These are phyloP conservation scores for Todiramphus saurophagus DNA, from an alignment of 2,113 vertebrate genomes.

Conservation along the genomic window DNA sequence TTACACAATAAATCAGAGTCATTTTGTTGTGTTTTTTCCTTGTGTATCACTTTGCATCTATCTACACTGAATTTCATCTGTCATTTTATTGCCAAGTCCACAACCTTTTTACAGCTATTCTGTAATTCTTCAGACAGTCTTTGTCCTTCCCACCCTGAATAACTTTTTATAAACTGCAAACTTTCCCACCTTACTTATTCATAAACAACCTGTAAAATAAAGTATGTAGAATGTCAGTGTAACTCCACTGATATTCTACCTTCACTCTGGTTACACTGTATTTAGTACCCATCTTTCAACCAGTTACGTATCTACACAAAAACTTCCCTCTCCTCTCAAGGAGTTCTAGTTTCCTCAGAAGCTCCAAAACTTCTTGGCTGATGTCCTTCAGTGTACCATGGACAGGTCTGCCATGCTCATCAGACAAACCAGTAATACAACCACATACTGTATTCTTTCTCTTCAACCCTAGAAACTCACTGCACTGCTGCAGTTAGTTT, in stretches of 20 bases:
- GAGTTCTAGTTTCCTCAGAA: not conserved
- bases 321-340: rapidly evolving
- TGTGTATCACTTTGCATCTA: not conserved
- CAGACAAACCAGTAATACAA: not conserved
- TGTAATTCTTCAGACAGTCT: not conserved
- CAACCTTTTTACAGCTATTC: not conserved
- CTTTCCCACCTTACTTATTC: not conserved
- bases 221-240: not conserved
- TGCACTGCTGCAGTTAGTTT: not conserved
- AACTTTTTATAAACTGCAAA: not conserved
- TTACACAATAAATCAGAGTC: not conserved
- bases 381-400: not conserved
- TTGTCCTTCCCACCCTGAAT: not conserved
- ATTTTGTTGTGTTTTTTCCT: not conserved
- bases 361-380: not conserved
- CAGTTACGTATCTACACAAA: not conserved
- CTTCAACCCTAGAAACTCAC: not conserved
- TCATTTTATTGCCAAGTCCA: not conserved
- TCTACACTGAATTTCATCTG: not conserved
- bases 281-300: not conserved
- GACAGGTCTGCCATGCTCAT: not conserved
- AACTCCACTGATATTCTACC: not conserved
- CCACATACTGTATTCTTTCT: not conserved
- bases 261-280: not conserved
- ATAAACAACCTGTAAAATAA: not conserved